Base-by-base conservation (phyloP, 2,797 vertebrate species). In the Staurois parvus region DNA sequence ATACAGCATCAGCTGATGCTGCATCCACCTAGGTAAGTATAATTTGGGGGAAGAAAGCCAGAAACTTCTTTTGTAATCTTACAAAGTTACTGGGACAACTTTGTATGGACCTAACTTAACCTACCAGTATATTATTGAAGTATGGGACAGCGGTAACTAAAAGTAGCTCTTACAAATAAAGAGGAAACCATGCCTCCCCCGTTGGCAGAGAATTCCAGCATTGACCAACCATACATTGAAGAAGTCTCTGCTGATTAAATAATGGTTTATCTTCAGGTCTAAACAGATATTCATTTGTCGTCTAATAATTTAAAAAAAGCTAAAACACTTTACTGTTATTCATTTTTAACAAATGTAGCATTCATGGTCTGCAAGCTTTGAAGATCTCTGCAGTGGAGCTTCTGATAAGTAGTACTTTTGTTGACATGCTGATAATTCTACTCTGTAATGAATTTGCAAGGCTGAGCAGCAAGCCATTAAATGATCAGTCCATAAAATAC, bases 351-450 rank as follows among this genome's bases (percentile, higher is more conserved):
- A 56, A 56, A 6, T 24, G 8, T 7, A 2, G 52, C 21, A 56
- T 56, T 21, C 17, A 56, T 24, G 52, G 21, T 59, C 52, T 59
- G 21, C 19, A 59, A 59, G 21, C 21, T 24, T n/a, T 59, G 8
- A 59, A 24, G 7, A 59, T 59, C 52, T 59, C 52, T 59, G 52
- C 52, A 24, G 19, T 29, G 21, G 13, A 78, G 59, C 24, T 3
- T 78, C 11, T 78, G n/a, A 59, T 59, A 59, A 59, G 52, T 52
- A 21, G 48, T 59, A 59, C 52, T 59, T 59, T 24, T 59, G 52
- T 59, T 24, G 52, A 59, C 52, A n/a, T 59, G 19, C 52, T 24
- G 52, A 59, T 59, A 59, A 59, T 59, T 59, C 52, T 59, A 59
- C 52, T 59, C 7, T 8, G 52, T 7, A 59, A 59, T 59, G 21